These are phyloP conservation scores for Sebastolobus altivelis DNA, from an alignment of 2,797 vertebrate species.

Conservation along the genomic window DNA sequence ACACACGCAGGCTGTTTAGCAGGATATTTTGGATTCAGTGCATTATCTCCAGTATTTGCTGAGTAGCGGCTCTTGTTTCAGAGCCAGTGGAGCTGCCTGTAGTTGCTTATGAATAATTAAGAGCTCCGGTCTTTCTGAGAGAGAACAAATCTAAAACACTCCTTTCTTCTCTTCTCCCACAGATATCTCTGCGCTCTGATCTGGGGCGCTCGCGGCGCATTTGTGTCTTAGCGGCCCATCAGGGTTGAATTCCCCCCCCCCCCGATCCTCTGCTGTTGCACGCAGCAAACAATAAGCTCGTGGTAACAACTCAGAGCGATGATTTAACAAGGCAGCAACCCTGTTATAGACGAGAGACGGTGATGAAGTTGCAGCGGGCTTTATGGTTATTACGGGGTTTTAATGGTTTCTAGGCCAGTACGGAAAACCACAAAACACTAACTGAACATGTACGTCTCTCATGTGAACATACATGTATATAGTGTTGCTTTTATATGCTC, in stretches of 20 bases:
- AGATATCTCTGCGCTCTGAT: conserved; percentile 67
- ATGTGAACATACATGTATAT: background rate
- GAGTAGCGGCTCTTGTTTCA: conserved; percentile 80
- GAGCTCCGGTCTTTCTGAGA: conserved; percentile 72
- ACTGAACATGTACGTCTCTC: background rate
- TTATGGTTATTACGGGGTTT: conserved; percentile 6
- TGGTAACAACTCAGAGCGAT: conserved; percentile 40
- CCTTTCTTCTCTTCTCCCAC: conserved; percentile 67
- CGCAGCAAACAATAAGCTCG: conserved; percentile 54
- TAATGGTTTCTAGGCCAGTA: conserved; percentile 16
- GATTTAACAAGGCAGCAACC: conserved; percentile 51
- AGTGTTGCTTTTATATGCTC: background rate
- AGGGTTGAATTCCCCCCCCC: conserved; percentile 45
- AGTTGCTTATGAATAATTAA: conserved; percentile 85
- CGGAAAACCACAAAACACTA: background rate
- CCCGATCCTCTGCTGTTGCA: conserved; percentile 52
- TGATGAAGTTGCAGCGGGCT: conserved; percentile 27
- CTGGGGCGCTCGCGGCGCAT: conserved; percentile 37
- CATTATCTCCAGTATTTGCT: conserved; percentile 82
- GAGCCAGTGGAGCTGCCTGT: conserved; percentile 78
- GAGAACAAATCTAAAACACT: conserved; percentile 77
- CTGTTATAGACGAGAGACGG: conserved; percentile 20
- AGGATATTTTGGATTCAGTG: conserved; percentile 74
- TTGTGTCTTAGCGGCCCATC: conserved; percentile 58
- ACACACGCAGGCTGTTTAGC: conserved; percentile 63